These are phyloP conservation scores for Monomorium pharaonis DNA, from an alignment of 1,140 invertebrate species.

Conservation along the genomic window DNA sequence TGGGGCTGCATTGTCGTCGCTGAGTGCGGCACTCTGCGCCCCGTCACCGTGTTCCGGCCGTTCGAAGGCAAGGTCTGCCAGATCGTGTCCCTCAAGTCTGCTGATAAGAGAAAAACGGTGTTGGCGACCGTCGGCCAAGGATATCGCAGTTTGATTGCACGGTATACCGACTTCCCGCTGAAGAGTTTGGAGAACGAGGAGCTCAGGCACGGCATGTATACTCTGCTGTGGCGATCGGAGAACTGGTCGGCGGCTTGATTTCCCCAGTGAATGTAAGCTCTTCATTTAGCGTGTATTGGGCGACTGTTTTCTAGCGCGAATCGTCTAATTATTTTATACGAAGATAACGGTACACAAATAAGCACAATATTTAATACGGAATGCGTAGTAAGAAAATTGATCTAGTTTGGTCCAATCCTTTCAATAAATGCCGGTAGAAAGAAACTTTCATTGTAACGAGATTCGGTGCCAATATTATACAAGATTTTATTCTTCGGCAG, in stretches of 20 bases:
- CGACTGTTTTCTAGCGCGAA: not conserved
- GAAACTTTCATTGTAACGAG: not conserved
- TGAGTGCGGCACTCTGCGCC: slow-evolving; percentile 91
- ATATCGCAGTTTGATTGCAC: slow-evolving; percentile 91
- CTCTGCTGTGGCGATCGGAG: slow-evolving; percentile 90
- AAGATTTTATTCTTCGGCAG: not conserved
- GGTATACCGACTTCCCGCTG: slow-evolving; percentile 88
- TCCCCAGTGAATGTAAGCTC: not conserved
- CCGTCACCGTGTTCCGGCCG: slow-evolving; percentile 95
- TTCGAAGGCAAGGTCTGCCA: slow-evolving; percentile 92
- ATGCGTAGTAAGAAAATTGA: not conserved
- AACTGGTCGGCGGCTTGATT: slow-evolving; percentile 88
- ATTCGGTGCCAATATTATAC: slow-evolving; percentile 29
- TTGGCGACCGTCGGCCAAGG: slow-evolving; percentile 93
- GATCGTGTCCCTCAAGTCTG: slow-evolving; percentile 81
- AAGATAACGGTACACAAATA: not conserved
- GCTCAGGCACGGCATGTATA: slow-evolving; percentile 88
- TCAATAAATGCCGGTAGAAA: not conserved
- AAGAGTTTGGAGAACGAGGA: slow-evolving; percentile 82
- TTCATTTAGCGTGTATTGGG: not conserved
- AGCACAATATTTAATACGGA: not conserved
- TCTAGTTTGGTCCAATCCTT: not conserved
- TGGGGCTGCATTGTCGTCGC: slow-evolving; percentile 97
- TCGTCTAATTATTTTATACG: not conserved
- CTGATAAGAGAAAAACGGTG: slow-evolving; percentile 84